Percentiles rank a stretch among this genome's conserved stretches.
These are phyloP conservation scores for Myxocyprinus asiaticus DNA, from an alignment of 2,113 vertebrate genomes.

Conservation along the genomic window DNA sequence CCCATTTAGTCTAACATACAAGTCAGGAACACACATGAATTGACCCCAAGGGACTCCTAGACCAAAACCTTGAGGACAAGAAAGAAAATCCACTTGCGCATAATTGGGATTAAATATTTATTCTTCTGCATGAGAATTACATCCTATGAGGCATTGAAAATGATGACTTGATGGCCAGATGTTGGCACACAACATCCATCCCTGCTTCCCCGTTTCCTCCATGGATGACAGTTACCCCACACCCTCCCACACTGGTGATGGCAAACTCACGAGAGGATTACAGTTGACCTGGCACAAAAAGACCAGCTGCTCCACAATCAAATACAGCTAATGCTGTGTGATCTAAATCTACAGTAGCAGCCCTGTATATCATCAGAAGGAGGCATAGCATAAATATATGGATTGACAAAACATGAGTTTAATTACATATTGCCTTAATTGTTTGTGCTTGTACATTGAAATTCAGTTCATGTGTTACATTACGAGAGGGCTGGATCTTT, in stretches of 20 bases:
- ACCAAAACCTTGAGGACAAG: background rate
- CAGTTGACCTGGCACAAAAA: slow-evolving; percentile 30
- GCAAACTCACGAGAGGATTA: slow-evolving; percentile 22
- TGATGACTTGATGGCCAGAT: slow-evolving; percentile 45
- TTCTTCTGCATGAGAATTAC: slow-evolving; percentile 45
- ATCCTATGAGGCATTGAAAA: slow-evolving; percentile 23
- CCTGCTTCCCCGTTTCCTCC: slow-evolving; percentile 12
- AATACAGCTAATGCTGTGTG: background rate
- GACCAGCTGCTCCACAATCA: slow-evolving; percentile 17
- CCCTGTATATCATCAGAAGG: background rate
- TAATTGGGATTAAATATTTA: slow-evolving; percentile 51
- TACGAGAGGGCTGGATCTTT: slow-evolving; percentile 4
- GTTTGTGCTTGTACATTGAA: background rate
- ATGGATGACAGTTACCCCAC: background rate
- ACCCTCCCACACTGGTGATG: background rate
- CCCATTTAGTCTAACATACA: background rate
- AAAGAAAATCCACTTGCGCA: slow-evolving; percentile 25
- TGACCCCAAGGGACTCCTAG: background rate
- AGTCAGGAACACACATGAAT: slow-evolving; percentile 8
- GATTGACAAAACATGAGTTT: slow-evolving; percentile 23
- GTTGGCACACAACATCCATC: slow-evolving; percentile 46
- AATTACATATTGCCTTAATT: slow-evolving; percentile 28
- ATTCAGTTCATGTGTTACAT: slow-evolving; percentile 18
- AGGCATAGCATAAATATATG: slow-evolving; percentile 1
- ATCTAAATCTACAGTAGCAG: background rate